These are phyloP conservation scores for Cantharis nigra DNA, from an alignment of 2,888 invertebrate species.

Conservation along the genomic window DNA sequence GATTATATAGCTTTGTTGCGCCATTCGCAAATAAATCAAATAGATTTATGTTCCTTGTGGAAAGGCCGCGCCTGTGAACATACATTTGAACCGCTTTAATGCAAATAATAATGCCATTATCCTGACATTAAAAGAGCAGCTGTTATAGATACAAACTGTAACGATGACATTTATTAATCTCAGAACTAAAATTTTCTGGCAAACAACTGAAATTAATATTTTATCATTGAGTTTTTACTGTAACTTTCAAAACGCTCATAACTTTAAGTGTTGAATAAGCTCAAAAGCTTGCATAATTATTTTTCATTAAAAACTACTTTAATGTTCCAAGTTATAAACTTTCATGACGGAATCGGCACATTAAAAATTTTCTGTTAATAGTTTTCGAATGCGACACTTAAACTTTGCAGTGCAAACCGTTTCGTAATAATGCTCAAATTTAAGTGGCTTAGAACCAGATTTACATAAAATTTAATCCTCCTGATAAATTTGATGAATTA, in stretches of 20 bases:
- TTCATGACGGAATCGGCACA: background rate
- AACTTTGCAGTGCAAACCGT: background rate
- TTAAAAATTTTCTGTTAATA: background rate
- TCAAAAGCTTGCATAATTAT: background rate
- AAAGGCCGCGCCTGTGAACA: conserved; percentile 42
- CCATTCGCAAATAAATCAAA: conserved; percentile 43
- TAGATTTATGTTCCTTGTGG: conserved; percentile 42
- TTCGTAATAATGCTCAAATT: background rate
- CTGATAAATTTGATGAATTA: background rate
- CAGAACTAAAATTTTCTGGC: conserved; percentile 9
- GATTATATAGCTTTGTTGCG: conserved; percentile 41
- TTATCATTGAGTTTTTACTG: background rate
- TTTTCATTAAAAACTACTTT: background rate
- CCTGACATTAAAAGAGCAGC: conserved; percentile 44
- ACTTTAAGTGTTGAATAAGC: background rate
- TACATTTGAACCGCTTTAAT: conserved; percentile 41
- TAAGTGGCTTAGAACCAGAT: background rate
- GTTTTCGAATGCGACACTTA: background rate
- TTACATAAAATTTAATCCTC: background rate
- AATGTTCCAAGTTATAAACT: background rate
- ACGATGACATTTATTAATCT: conserved; percentile 37
- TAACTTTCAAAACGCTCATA: background rate
- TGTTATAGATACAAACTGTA: conserved; percentile 42
- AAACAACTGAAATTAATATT: background rate
- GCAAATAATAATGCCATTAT: conserved; percentile 48